Base-by-base conservation (phyloP, 2,113 vertebrate species). In the Lipophrys pholis region DNA sequence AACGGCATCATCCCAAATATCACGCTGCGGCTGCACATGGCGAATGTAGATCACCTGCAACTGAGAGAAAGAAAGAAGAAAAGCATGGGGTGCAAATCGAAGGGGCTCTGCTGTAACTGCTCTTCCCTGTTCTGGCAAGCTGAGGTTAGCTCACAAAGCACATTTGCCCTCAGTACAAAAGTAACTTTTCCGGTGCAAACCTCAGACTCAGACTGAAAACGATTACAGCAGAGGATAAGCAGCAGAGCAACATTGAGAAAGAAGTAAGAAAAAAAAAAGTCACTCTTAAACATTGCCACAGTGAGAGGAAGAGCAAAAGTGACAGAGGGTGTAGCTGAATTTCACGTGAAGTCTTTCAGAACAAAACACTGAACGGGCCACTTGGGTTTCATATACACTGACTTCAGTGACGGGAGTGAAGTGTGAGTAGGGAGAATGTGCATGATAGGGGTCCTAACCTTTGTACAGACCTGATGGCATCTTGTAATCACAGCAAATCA, bases 61-160 rank as follows among this genome's bases (percentile, higher is more conserved):
- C 58, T 54, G 61, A 62, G 49, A 60, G 38, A 74, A 67, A 74
- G 43, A 69, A 11, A 57, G 11, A 76, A 55, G 62, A 21, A 63
- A 48, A 48, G 14, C 45, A 30, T n/a, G 21, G 15, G 42, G 46
- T 6, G 36, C 54, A 63, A 60, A 17, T 1, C 8, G 16, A 73
- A 58, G 36, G 17, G n/a, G 45, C 30, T 69, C 38, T 9, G 56
- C 45, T 64, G 4, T 36, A 64, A 49, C 80, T 79, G 61, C 57
- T 86, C 70, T 86, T 85, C 80, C 70, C 58, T 48, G 5, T 85
- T 90, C 67, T 90, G 77, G 57, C 70, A 49, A 6, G 17, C 46
- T 89, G 90, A 88, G 89, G 88, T 87, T 91, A 79, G 48, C 50
- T 79, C 49, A 72, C 61, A 75, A 48, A 78, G 6, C 72, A 83